Conservation (phyloP, 2,113 vertebrate genomes). For the Microcebus lehilahytsara region DNA sequence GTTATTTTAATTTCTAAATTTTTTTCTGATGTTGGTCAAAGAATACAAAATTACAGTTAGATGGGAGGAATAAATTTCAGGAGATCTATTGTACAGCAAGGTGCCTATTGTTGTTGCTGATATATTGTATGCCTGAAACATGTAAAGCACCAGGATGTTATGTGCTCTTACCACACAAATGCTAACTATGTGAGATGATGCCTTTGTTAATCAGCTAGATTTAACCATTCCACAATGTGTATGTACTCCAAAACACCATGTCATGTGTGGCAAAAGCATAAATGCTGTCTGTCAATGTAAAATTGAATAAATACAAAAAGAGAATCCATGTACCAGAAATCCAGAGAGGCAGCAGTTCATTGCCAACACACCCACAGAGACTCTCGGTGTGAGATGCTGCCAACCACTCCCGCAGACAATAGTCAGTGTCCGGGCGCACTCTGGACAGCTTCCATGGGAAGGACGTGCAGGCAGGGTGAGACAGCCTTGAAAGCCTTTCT, state of each 20-base stretch:
- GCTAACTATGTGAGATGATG: neutral
- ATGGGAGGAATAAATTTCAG: neutral
- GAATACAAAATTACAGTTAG: neutral
- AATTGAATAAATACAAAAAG: neutral
- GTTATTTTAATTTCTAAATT: neutral
- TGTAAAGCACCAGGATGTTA: neutral
- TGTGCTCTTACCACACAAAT: neutral
- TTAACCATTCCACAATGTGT: neutral
- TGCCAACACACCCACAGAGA: neutral
- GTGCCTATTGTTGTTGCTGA: neutral
- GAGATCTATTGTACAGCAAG: neutral
- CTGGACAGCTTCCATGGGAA: neutral
- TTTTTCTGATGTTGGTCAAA: neutral
- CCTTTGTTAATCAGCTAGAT: neutral
- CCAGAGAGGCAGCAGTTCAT: neutral
- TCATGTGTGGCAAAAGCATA: neutral
- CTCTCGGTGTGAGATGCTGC: neutral
- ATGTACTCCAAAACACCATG: neutral
- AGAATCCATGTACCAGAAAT: neutral
- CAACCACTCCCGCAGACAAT: neutral
- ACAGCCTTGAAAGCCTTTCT: neutral
- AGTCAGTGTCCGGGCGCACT: accelerated
- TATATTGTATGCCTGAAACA: neutral
- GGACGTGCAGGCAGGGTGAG: neutral
- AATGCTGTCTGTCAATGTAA: neutral